Evolutionary conservation across 37 sponge, comb jelly and placozoan genomes (phyloP).

Genomic region (Tethya wilhelma): DNA sequence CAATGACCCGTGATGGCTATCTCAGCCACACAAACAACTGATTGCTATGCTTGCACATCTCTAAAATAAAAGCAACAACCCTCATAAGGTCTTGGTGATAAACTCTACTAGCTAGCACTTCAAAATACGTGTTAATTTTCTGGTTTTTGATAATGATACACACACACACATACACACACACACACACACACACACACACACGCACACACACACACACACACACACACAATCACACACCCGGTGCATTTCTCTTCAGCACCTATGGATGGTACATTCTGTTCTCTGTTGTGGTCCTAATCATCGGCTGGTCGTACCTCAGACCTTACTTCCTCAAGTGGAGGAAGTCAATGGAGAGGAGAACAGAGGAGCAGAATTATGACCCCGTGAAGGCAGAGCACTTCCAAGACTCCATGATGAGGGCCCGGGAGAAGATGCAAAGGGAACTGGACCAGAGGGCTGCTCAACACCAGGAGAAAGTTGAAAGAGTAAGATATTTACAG

Average conservation of each 20-base stretch:
- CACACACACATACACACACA: too few species aligned
- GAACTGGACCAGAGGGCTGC: slow-evolving; percentile 31
- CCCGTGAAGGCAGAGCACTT: slow-evolving; percentile 58
- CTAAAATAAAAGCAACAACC: too few species aligned
- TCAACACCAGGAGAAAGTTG: slow-evolving; percentile 25
- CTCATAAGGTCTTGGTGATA: too few species aligned
- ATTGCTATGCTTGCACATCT: too few species aligned
- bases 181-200: too few species aligned
- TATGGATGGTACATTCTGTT: slow-evolving; percentile 63
- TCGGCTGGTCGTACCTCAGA: slow-evolving; percentile 37
- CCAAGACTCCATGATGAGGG: slow-evolving; percentile 51
- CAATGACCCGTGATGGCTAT: too few species aligned
- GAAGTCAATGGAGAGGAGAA: slow-evolving; percentile 15
- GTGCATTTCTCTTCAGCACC: slow-evolving; percentile 4
- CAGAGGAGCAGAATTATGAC: slow-evolving; percentile 65
- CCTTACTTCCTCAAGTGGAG: slow-evolving; percentile 20
- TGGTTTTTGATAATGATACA: too few species aligned
- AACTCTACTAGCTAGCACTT: too few species aligned
- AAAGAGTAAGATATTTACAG: slow-evolving; percentile 22
- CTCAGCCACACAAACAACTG: too few species aligned
- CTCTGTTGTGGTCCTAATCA: slow-evolving; percentile 4
- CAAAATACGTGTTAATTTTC: too few species aligned
- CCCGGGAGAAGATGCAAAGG: slow-evolving; percentile 65
- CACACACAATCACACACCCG: not conserved
- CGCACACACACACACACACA: too few species aligned